These are phyloP conservation scores for Frankliniella fusca DNA, from an alignment of 2,888 invertebrate genomes.

Conservation along the genomic window DNA sequence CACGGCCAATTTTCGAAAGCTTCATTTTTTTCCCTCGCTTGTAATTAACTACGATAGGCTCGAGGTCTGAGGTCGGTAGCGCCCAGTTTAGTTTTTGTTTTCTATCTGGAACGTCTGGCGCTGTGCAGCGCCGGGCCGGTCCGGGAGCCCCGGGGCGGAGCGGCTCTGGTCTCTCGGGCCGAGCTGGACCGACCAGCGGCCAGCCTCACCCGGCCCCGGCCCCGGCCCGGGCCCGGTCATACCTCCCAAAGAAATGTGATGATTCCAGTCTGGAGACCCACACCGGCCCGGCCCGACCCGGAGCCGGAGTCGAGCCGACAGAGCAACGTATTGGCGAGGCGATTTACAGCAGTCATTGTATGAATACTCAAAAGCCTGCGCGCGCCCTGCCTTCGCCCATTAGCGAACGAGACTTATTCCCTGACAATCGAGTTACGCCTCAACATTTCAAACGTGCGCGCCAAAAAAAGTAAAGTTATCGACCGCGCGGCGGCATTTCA, in stretches of 20 bases:
- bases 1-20: no score
- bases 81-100: no score
- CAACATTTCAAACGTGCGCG: not conserved
- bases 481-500: no score
- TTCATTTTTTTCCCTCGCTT: no score
- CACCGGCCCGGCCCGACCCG: not conserved
- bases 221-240: not conserved
- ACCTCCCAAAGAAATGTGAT: slow-evolving; percentile 6
- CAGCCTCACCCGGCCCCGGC: not conserved
- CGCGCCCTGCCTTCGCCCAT: not conserved
- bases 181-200: no score
- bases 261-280: not conserved
- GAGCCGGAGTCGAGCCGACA: not conserved
- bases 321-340: slow-evolving; percentile 3
- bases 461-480: no score
- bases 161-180: no score
- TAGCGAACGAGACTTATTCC: not conserved
- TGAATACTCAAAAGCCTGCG: not conserved
- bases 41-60: no score
- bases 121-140: no score
- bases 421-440: slow-evolving; percentile 19
- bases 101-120: no score
- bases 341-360: not conserved
- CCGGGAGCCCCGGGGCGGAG: no score
- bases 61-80: no score